Base-by-base conservation (phyloP, 2,113 vertebrate species). In the Setophaga coronata region DNA sequence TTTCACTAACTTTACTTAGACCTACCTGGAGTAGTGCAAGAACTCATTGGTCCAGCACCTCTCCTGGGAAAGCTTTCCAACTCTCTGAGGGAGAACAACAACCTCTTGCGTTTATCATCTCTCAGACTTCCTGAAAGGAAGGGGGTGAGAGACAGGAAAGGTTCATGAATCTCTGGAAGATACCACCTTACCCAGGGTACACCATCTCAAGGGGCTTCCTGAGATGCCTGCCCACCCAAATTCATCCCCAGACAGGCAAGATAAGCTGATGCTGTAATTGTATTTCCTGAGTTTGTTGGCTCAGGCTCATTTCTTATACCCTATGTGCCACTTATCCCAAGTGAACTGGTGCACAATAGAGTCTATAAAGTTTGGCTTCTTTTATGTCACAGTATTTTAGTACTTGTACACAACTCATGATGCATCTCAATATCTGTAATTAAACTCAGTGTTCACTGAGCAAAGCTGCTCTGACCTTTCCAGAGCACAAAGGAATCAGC, bases 291-390 rank as follows among this genome's bases (percentile, higher is more conserved):
- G 9, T 74, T 65, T 58, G 28, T 73, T 83, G 57, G 23, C 60
- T 88, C 1, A 0, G 62, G 8, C 51, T 78, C 20, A 36, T 72
- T 86, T 90, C 43, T 82, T 21, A 6, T 43, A 42, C 5, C 43
- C 21, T 9, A 4, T 9, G 19, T 42, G 58, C 24, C 19, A 18
- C 21, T 79, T 80, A 47, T 13, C 34, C 34, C 34, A 62, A 47
- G 31, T 10, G 42, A 91, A 58, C 14, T 58, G 12, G 16, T 34
- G 12, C 34, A 29, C n/a, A 38, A 38, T 2, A 12, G 57, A 65
- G 40, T 33, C 29, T 33, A 1, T 33, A 34, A 19, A 53, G n/a
- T 19, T 51, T 1, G 20, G 0, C 0, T 34, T 40, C n/a, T 40
- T 83, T 36, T 48, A 33, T 12, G 17, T n/a, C 60, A 45, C 11